Evolutionary conservation across 2,888 invertebrate genomes (phyloP).

Genomic region (Acleris emargana): DNA sequence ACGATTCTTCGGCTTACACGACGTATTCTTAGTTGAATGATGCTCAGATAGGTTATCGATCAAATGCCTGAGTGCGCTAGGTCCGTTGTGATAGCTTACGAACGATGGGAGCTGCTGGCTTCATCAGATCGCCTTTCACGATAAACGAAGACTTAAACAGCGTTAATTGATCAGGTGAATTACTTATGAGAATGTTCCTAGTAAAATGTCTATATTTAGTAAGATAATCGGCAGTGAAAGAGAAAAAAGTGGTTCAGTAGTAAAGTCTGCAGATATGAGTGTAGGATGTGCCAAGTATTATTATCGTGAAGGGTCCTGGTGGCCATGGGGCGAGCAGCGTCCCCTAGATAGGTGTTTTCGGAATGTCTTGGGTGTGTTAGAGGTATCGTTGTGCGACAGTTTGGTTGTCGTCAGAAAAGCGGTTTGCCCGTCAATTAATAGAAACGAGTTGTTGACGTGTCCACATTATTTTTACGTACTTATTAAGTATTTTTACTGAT

Average conservation of each 20-base stretch:
- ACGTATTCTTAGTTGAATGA: constrained; percentile 1
- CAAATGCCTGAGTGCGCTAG: constrained; percentile 27
- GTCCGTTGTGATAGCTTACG: constrained; percentile 32
- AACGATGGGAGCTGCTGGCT: constrained; percentile 6
- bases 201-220: neutral
- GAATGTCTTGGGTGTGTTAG: constrained; percentile 56
- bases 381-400: constrained; percentile 16
- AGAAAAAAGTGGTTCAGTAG: neutral
- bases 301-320: constrained; percentile 16
- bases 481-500: constrained; percentile 52
- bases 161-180: neutral
- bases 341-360: constrained; percentile 56
- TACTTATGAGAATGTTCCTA: constrained; percentile 4
- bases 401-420: constrained; percentile 45
- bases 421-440: constrained; percentile 77
- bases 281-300: neutral
- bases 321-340: constrained; percentile 1
- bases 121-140: constrained; percentile 10
- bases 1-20: neutral
- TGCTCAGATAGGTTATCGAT: constrained; percentile 12
- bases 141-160: neutral
- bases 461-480: constrained; percentile 72
- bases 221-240: neutral
- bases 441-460: constrained; percentile 66
- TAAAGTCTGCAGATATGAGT: neutral